Percentiles rank a stretch among this genome's conserved stretches.
These are phyloP conservation scores for Calcarius lapponicus DNA, from an alignment of 2,797 vertebrate species.

Conservation along the genomic window DNA sequence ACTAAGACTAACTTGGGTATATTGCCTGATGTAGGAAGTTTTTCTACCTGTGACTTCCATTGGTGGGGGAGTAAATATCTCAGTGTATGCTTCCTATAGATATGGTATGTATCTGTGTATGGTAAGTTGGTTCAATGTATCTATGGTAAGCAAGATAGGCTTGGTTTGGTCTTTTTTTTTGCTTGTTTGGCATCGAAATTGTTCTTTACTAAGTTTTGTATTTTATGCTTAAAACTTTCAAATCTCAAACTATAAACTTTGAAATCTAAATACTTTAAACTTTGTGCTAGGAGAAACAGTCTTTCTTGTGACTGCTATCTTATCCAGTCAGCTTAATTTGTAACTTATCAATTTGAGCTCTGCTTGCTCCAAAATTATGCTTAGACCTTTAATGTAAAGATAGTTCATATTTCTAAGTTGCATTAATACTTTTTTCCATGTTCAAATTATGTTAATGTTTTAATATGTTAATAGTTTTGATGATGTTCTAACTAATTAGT, in stretches of 20 bases:
- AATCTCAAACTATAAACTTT: neutral
- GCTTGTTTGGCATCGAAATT: neutral
- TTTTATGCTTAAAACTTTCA: neutral
- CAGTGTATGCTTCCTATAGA: neutral
- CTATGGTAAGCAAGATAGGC: neutral
- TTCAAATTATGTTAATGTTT: neutral
- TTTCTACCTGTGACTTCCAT: neutral
- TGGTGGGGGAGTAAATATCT: neutral
- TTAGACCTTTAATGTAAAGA: neutral
- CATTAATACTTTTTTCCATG: neutral
- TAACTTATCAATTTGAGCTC: neutral
- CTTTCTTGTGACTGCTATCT: neutral
- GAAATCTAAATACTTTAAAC: neutral
- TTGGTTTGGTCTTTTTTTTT: neutral
- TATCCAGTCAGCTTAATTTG: neutral
- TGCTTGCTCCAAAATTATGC: neutral
- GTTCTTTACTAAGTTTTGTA: neutral
- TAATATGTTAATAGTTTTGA: neutral
- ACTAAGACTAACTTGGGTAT: neutral
- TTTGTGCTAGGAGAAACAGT: neutral
- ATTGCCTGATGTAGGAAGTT: neutral
- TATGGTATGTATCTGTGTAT: neutral
- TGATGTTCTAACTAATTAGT: neutral
- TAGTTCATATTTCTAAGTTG: neutral
- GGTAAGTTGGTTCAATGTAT: neutral